phyloP scores from a whole-genome alignment of 2,888 invertebrate species.

The Trachelus iudaicus region DNA sequence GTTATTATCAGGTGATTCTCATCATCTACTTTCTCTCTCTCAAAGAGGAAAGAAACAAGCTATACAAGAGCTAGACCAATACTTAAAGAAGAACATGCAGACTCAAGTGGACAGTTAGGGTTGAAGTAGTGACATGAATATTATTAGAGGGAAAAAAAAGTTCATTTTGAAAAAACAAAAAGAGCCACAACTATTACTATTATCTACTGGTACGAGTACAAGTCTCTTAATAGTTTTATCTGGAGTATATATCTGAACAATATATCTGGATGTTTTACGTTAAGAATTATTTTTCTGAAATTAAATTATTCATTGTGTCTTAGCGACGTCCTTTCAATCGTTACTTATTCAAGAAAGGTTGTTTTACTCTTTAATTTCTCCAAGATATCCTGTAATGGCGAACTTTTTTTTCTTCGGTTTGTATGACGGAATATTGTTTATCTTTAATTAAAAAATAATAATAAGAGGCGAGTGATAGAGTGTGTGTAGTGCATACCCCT shows the following conservation, averaged over 20 bases:
- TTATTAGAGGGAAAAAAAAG: background rate
- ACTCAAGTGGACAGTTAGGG: background rate
- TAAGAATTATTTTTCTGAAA: background rate
- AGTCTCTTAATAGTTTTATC: background rate
- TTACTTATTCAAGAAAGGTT: background rate
- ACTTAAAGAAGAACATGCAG: background rate
- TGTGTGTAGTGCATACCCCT: constrained; percentile 64
- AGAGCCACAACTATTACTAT: background rate
- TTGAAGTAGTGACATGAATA: background rate
- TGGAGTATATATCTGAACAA: background rate
- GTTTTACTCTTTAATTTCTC: background rate
- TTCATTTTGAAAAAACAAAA: background rate
- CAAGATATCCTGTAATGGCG: background rate
- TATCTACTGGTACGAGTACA: background rate
- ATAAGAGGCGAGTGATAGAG: constrained; percentile 34
- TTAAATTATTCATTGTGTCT: background rate
- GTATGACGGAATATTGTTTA: constrained; percentile 1
- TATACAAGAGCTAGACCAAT: background rate
- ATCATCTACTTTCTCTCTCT: background rate
- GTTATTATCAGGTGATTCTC: background rate
- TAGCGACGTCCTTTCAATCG: background rate
- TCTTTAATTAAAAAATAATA: constrained; percentile 14
- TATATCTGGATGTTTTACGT: background rate
- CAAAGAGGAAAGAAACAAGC: background rate
- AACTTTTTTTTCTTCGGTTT: constrained; percentile 10